These are phyloP conservation scores for Chaetogeoica ovagalla DNA, from an alignment of 2,888 invertebrate genomes.

Conservation along the genomic window DNA sequence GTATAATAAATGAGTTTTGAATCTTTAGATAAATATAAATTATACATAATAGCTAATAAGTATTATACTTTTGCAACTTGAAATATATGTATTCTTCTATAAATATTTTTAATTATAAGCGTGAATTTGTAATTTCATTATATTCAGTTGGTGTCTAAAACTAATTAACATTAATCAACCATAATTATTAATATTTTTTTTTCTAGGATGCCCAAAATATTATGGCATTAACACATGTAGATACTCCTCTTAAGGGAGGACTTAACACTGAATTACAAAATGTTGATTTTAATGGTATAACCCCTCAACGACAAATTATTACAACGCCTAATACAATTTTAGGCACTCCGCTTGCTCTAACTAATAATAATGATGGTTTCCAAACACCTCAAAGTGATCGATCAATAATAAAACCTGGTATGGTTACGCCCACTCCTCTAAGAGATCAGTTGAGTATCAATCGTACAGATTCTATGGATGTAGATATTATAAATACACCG, in stretches of 20 bases:
- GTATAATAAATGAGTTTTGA: no score
- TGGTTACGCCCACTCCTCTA: slow-evolving; percentile 73
- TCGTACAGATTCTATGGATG: slow-evolving; percentile 71
- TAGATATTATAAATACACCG: slow-evolving; percentile 74
- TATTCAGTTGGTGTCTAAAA: no score
- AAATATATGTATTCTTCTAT: no score
- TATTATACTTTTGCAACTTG: neutral
- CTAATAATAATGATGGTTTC: slow-evolving; percentile 59
- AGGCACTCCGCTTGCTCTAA: slow-evolving; percentile 77
- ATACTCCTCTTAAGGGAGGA: slow-evolving; percentile 96
- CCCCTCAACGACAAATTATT: slow-evolving; percentile 72
- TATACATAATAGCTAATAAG: neutral
- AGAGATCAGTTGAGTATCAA: slow-evolving; percentile 95
- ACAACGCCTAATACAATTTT: slow-evolving; percentile 91
- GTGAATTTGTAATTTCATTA: no score
- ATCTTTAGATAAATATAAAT: no score
- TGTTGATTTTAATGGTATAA: slow-evolving; percentile 82
- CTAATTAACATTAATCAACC: no score
- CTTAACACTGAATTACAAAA: slow-evolving; percentile 90
- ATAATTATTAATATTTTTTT: slow-evolving; percentile 16
- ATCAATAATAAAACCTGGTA: slow-evolving; percentile 60
- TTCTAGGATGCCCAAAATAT: slow-evolving; percentile 96
- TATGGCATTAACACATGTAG: slow-evolving; percentile 96
- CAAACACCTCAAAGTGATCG: slow-evolving; percentile 66
- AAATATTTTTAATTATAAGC: no score